Evolutionary conservation across 1,140 invertebrate genomes (phyloP), one percentile per base, ranked within the genome.

Genomic region (Capitella teleta): DNA sequence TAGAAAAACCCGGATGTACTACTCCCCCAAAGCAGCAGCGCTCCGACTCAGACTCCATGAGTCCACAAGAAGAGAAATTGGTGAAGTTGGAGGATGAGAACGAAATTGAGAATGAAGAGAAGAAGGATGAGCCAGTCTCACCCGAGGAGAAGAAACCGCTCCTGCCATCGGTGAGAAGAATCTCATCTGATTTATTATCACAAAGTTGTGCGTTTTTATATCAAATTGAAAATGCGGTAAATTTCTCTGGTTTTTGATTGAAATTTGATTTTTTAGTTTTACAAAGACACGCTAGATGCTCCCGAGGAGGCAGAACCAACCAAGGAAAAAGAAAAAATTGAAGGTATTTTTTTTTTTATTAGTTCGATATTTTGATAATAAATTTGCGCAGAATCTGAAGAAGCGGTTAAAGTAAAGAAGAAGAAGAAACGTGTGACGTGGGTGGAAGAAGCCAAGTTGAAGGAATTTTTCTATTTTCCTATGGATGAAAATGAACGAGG

Each of bases 401-500:
- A 6, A 10, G 21, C 28, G 19, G 19, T 18, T 2, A 40, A n/a
- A 26, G 28, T 21, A 25, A 44, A 44, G 65, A 88, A 64, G 51
- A 56, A 59, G 23, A 63, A 58, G 48, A 73, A 91, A 67, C 78
- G 75, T 56, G 81, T 96, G 2, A 62, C 68, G 50, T 96, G 89
- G 88, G 83, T 83, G 60, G 77, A 78, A 8, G 86, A 90, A 45
- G 10, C 43, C 2, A 52, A 57, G n/a, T 72, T 95, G 16, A 82
- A 85, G 61, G 80, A 86, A 54, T 76, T 89, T 36, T 80, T 82
- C 57, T 91, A 84, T 62, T 96, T 96, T 68, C 88, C 93, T 67
- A 67, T 93, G 36, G 90, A 95, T 72, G 89, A 93, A 73, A 92
- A 83, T 3, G 90, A 95, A 74, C 79, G 90, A 63, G 76, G 77